Evolutionary conservation across 2,888 invertebrate genomes (phyloP), one percentile per base, ranked within the genome.

Genomic region (Punctoribates punctum): DNA sequence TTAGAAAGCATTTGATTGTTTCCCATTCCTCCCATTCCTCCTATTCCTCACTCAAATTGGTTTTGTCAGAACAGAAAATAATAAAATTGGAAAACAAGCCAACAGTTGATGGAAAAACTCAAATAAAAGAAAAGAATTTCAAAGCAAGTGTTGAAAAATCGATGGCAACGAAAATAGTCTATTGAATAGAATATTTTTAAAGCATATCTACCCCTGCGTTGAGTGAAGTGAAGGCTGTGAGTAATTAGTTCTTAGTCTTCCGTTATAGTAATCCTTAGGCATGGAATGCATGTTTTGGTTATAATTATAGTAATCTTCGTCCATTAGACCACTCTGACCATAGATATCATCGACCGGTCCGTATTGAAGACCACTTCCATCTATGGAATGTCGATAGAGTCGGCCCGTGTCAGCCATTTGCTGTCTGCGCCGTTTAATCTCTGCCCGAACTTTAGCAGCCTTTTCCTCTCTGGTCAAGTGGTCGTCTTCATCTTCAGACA

Each of bases 371-470:
- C 67, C 67, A 67, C 70, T 70, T 70, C 70, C 70, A 46, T 70
- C 70, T 5, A 70, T 11, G 2, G 70, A 77, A 38, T 77, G 73
- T 23, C 77, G 27, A 48, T 62, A 70, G 15, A 60, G 72, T 70
- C 73, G 46, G 20, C 75, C 77, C 20, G 77, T 62, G 29, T 88
- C 87, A 80, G 87, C 88, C 77, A 89, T 85, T 80, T 88, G 87
- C 80, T 86, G 86, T 65, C 87, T 85, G n/a, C 89, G 83, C 74
- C 87, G 83, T 15, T 88, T 87, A 77, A 89, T 88, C 82, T 89
- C 89, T 62, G 86, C 86, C 80, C 88, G 87, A 77, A 89, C 85
- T 79, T 87, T 85, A 54, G 86, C 84, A 81, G 87, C 87, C 81
- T 88, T 87, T 80, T 87, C 86, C 80, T 89, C 88, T 60, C 88